A percentile compares a stretch with the other conserved stretches of the same genome.
These are phyloP conservation scores for Equus quagga DNA, from an alignment of 2,113 vertebrate species.

Conservation along the genomic window DNA sequence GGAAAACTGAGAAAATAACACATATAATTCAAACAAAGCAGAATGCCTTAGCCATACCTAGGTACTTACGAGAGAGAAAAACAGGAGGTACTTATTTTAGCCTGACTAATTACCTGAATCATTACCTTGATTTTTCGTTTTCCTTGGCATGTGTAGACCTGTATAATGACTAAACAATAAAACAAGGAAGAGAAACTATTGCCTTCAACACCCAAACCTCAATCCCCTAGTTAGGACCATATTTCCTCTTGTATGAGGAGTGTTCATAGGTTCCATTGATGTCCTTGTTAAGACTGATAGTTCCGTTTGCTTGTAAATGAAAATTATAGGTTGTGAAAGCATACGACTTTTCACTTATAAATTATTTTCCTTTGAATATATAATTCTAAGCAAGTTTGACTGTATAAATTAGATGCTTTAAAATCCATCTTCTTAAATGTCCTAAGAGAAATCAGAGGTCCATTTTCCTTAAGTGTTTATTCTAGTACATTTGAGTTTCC, in stretches of 20 bases:
- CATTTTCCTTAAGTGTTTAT: not conserved
- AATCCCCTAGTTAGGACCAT: not conserved
- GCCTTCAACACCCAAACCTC: not conserved
- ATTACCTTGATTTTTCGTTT: not conserved
- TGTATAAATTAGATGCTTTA: not conserved
- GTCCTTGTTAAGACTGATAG: not conserved
- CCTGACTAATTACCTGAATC: slow-evolving; percentile 52
- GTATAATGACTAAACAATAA: not conserved
- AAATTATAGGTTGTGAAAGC: not conserved
- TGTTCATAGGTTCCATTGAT: too few species aligned
- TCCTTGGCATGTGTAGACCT: not conserved
- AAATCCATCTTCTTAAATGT: not conserved
- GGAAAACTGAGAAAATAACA: not conserved
- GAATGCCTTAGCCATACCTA: not conserved
- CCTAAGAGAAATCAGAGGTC: not conserved
- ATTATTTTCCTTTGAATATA: not conserved
- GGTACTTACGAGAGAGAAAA: not conserved
- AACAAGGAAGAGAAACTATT: slow-evolving; percentile 35
- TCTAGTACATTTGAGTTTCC: not conserved
- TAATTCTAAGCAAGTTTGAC: not conserved
- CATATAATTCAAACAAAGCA: not conserved
- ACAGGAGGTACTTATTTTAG: not conserved
- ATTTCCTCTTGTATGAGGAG: not conserved
- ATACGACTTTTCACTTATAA: not conserved
- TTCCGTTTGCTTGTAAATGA: not conserved